Evolutionary conservation across 2,113 vertebrate species (phyloP).

Genomic region (Podilymbus podiceps): DNA sequence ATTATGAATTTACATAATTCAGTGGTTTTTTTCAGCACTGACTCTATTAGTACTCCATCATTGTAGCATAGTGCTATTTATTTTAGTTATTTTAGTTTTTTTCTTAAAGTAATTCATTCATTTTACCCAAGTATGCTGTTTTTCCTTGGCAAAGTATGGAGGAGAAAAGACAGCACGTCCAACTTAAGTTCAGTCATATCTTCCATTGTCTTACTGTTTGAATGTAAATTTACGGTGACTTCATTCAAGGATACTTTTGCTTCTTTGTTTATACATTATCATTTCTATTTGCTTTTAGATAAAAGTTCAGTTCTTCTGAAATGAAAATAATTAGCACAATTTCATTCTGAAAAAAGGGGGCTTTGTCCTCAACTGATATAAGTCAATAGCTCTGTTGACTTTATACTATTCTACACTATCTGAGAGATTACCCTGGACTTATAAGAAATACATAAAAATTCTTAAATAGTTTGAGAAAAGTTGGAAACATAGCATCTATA

Average conservation of each 20-base stretch:
- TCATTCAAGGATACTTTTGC: constrained; percentile 5
- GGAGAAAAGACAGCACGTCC: not conserved
- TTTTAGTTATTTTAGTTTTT: not conserved
- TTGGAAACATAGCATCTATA: not conserved
- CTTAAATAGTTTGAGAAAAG: not conserved
- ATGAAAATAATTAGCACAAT: not conserved
- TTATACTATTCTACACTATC: not conserved
- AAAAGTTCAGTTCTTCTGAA: not conserved
- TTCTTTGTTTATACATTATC: constrained; percentile 20
- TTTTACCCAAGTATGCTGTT: not conserved
- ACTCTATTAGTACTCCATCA: not conserved
- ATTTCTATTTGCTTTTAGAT: constrained; percentile 20
- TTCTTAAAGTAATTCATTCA: constrained; percentile 14
- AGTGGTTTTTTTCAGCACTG: not conserved
- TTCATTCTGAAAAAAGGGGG: not conserved
- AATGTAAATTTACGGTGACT: constrained; percentile 4
- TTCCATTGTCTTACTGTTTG: not conserved
- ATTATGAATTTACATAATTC: constrained; percentile 25
- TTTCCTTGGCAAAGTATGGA: not conserved
- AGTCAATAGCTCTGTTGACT: not conserved
- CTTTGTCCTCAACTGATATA: not conserved
- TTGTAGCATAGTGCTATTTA: not conserved
- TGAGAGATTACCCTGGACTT: not conserved
- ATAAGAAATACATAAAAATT: not conserved
- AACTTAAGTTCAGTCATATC: not conserved